Evolutionary conservation across 1,140 invertebrate species (phyloP), one percentile per base, ranked within the genome.

Genomic region (Cephus cinctus): DNA sequence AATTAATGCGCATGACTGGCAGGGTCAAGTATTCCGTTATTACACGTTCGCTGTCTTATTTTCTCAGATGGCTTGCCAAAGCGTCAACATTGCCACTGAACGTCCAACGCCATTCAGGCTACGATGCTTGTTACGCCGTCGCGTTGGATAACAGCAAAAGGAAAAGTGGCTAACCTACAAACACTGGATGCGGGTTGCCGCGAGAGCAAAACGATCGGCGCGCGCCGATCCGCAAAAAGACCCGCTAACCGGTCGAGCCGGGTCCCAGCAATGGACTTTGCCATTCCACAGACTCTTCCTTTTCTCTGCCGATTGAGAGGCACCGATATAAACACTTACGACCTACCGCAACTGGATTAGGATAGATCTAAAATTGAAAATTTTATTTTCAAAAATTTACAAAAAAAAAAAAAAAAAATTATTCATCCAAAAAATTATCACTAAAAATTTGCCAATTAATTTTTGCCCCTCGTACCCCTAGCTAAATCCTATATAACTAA

Each of bases 91-190:
- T 50, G 23, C 21, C 34, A 38, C 34, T 43, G 22, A 43, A 43
- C 38, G 18, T 43, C 30, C 40, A 50, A 44, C 47, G 34, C 31
- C 11, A n/a, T n/a, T n/a, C n/a, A n/a, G n/a, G n/a, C n/a, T n/a
- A n/a, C n/a, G n/a, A n/a, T n/a, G n/a, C n/a, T n/a, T n/a, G 38
- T n/a, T 31, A 32, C 23, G 11, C 22, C 12, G 18, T n/a, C n/a
- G 21, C 2, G 43, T 51, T 51, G 49, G 38, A 51, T 51, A 46
- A 51, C 36, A 16, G 35, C 30, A 47, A 47, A 52, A 52, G 43
- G 43, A 47, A 52, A 52, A 52, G 36, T 47, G 30, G 43, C 38
- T 47, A 41, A 47, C 50, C 43, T 47, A 49, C 52, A 56, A 58
- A 27, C 25, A 27, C 25, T 27, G 25, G 25, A 27, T 27, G 25